Percentiles rank a stretch among this genome's conserved stretches.
phyloP scores from a whole-genome alignment of 1,140 invertebrate genomes.

The Drosophila nigromelanica region DNA sequence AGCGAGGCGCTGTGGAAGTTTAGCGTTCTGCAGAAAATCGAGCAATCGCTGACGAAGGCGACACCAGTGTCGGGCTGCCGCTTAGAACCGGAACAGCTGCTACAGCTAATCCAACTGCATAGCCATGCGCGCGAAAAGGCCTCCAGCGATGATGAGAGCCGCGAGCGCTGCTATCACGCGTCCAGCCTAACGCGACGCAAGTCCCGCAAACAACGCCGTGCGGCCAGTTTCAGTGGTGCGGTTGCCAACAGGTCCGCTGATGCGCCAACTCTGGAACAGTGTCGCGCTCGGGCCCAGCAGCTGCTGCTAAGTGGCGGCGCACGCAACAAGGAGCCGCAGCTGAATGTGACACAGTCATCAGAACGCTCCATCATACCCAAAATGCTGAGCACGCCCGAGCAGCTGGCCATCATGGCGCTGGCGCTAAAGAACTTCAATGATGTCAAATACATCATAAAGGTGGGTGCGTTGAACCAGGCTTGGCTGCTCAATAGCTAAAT shows the following conservation, averaged over 20 bases:
- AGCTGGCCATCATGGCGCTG: constrained; percentile 77
- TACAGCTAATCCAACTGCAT: constrained; percentile 70
- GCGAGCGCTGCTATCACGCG: constrained; percentile 62
- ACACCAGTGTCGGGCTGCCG: constrained; percentile 22
- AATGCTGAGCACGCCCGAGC: constrained; percentile 72
- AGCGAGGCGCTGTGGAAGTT: constrained; percentile 75
- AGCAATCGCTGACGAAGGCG: constrained; percentile 45
- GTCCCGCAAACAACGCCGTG: constrained; percentile 59
- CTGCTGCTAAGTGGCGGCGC: constrained; percentile 17
- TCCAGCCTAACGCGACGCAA: constrained; percentile 67
- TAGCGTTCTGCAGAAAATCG: constrained; percentile 72
- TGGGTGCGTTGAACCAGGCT: constrained; percentile 10
- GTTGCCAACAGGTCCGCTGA: constrained; percentile 16
- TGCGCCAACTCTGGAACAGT: constrained; percentile 44
- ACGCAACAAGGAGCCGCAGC: constrained; percentile 4
- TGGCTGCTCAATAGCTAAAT: background rate
- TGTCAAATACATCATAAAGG: constrained; percentile 81
- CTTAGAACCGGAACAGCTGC: constrained; percentile 66
- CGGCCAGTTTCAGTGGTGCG: constrained; percentile 66
- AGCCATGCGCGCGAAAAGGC: constrained; percentile 55
- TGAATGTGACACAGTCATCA: background rate
- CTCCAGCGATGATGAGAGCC: constrained; percentile 79
- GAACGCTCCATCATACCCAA: constrained; percentile 75
- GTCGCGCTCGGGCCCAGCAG: constrained; percentile 32
- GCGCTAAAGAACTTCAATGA: constrained; percentile 75